These are phyloP conservation scores for Cossypha polioptera DNA, from an alignment of 2,797 vertebrate species.

Conservation along the genomic window DNA sequence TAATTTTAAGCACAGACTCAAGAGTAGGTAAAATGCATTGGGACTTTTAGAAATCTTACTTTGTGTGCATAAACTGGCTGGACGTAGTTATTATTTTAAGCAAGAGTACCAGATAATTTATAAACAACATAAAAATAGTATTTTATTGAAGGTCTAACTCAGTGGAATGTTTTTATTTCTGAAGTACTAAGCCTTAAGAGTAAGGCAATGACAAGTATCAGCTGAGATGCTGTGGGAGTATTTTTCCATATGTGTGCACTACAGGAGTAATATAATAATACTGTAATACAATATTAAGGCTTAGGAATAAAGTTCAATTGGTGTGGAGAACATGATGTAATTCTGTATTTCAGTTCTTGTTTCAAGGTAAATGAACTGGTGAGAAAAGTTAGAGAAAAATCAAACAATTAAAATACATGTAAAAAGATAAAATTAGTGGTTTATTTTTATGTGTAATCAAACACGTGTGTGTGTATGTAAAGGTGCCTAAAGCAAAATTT, in stretches of 20 bases:
- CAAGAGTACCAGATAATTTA: not conserved
- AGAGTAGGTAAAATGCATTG: not conserved
- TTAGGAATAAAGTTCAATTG: not conserved
- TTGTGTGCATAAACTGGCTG: not conserved
- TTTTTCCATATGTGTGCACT: not conserved
- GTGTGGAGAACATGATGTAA: not conserved
- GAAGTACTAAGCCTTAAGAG: not conserved
- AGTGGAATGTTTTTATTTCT: not conserved
- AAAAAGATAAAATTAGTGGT: not conserved
- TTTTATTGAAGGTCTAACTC: not conserved
- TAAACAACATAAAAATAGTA: not conserved
- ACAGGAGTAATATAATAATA: not conserved
- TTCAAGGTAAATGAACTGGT: not conserved
- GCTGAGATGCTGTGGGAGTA: not conserved
- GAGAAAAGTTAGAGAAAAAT: not conserved
- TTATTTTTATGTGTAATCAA: not conserved
- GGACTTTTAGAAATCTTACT: not conserved
- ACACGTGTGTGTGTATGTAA: not conserved
- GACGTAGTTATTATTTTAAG: not conserved
- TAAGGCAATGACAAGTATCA: not conserved
- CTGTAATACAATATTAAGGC: not conserved
- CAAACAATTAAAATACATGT: not conserved
- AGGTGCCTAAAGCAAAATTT: not conserved
- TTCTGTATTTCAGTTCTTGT: not conserved
- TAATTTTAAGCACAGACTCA: slow-evolving; percentile 12